Conservation (phyloP, 2,113 vertebrate species). For the Theristicus caerulescens region DNA sequence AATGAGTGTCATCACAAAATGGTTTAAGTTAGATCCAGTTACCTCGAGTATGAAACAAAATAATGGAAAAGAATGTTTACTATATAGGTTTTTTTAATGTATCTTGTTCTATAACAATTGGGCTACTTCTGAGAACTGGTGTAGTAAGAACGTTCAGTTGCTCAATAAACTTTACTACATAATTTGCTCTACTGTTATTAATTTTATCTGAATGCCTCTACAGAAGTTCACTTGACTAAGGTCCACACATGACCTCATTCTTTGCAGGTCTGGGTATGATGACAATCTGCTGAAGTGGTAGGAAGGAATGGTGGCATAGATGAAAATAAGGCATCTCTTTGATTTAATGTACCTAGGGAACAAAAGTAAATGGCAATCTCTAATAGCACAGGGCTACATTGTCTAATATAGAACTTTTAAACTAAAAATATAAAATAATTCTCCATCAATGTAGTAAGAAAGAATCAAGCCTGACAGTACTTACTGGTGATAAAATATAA, state of each 20-base stretch:
- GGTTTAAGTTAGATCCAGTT: neutral
- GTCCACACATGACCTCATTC: fast-evolving
- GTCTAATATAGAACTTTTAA: neutral
- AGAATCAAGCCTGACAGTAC: neutral
- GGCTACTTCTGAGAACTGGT: neutral
- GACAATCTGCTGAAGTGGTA: neutral
- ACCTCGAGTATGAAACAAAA: neutral
- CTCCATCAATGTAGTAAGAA: fast-evolving
- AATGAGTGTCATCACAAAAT: neutral
- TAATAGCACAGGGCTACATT: neutral
- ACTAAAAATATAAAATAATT: neutral
- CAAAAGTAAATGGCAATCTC: neutral
- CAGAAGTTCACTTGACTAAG: neutral
- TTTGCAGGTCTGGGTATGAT: neutral
- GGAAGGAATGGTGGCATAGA: neutral
- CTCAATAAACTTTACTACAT: neutral
- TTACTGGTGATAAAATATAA: neutral
- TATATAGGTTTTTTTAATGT: neutral
- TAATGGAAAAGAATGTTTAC: neutral
- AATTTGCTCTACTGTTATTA: neutral
- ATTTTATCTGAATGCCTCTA: neutral
- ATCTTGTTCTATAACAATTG: neutral
- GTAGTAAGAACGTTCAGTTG: neutral
- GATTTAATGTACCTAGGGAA: neutral
- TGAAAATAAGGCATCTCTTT: neutral